Percentiles rank a stretch among this genome's conserved stretches.
Evolutionary conservation across 2,797 vertebrate species (phyloP).

Genomic region (Mus spretus): DNA sequence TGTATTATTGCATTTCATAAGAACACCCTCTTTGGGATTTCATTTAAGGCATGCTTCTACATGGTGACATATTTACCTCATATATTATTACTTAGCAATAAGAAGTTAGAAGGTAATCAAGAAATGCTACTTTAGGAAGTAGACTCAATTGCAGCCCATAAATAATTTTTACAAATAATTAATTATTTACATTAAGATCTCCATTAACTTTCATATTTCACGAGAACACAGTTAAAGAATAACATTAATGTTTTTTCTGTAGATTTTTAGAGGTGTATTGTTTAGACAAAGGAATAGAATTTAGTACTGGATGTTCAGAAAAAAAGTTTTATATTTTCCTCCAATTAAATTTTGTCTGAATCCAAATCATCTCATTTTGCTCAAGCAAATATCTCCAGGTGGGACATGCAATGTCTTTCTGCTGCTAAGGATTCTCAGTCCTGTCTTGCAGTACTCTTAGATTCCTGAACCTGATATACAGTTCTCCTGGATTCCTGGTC

Average conservation of each 20-base stretch:
- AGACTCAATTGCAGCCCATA: neutral
- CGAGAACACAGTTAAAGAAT: slow-evolving; percentile 25
- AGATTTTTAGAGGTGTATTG: neutral
- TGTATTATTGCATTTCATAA: slow-evolving; percentile 44
- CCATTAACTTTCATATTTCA: slow-evolving; percentile 12
- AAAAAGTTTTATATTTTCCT: neutral
- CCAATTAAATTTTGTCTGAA: slow-evolving; percentile 38
- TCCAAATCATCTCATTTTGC: neutral
- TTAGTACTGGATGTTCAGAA: neutral
- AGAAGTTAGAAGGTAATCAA: slow-evolving; percentile 25
- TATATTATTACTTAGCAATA: slow-evolving; percentile 7
- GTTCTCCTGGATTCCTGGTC: neutral
- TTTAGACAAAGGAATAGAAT: slow-evolving; percentile 5
- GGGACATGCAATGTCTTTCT: neutral
- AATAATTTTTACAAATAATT: neutral
- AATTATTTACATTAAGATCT: slow-evolving; percentile 1
- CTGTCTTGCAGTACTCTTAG: neutral
- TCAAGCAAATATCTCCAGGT: neutral
- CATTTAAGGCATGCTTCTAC: neutral
- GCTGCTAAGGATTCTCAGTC: neutral
- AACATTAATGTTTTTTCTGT: neutral
- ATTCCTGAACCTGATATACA: neutral
- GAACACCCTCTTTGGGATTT: neutral
- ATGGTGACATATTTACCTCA: neutral
- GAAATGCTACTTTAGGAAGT: neutral